Percentiles rank a stretch among this genome's conserved stretches.
phyloP scores from a whole-genome alignment of 2,113 vertebrate genomes.

The Grammomys dolichurus region DNA sequence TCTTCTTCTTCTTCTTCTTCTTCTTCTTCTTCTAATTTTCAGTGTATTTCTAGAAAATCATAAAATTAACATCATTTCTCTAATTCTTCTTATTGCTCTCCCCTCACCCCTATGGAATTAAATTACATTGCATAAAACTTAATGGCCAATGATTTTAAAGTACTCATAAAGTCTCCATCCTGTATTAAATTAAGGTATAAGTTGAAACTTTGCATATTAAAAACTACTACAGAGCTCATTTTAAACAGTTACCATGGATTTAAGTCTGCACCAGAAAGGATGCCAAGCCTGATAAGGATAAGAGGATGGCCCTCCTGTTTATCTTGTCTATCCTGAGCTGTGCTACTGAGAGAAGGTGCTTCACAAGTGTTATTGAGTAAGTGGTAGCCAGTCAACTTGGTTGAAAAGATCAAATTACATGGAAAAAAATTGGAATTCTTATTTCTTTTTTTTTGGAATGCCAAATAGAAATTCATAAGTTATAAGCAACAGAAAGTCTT shows the following conservation, averaged over 20 bases:
- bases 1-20: slow-evolving; percentile 47
- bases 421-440: neutral
- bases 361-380: neutral
- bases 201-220: neutral
- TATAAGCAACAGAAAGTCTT: neutral
- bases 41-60: slow-evolving; percentile 72
- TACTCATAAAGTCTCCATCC: slow-evolving; percentile 3
- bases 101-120: neutral
- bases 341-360: neutral
- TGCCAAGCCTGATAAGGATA: neutral
- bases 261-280: neutral
- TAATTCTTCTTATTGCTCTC: too few relatives aligned
- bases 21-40: neutral
- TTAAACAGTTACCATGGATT: neutral
- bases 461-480: neutral
- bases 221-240: neutral
- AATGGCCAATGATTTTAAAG: slow-evolving; percentile 71
- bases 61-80: slow-evolving; percentile 59
- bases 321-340: too few relatives aligned
- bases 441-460: neutral
- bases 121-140: neutral
- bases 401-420: neutral
- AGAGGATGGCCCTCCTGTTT: neutral
- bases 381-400: neutral
- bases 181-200: slow-evolving; percentile 6